These are phyloP conservation scores for Wasmannia auropunctata DNA, from an alignment of 1,140 invertebrate species.

Conservation along the genomic window DNA sequence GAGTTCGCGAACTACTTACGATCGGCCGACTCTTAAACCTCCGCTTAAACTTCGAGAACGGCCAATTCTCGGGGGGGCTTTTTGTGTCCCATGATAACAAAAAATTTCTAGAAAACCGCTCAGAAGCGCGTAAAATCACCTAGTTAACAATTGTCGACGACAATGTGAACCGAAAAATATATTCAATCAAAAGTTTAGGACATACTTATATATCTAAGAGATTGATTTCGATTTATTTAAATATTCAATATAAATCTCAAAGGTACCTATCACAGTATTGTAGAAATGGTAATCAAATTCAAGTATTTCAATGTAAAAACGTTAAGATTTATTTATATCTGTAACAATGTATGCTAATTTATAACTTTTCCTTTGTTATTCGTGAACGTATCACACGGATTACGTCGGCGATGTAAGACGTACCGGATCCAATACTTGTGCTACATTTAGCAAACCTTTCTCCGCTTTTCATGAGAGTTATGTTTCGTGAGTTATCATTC, in stretches of 20 bases:
- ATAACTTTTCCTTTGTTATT: background rate
- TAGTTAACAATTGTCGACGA: slow-evolving; percentile 2
- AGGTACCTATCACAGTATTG: background rate
- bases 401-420: background rate
- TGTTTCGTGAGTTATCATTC: slow-evolving; percentile 48
- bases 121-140: slow-evolving; percentile 4
- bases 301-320: background rate
- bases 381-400: background rate
- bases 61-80: slow-evolving; percentile 16
- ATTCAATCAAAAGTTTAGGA: background rate
- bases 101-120: slow-evolving; percentile 14
- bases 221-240: background rate
- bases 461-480: background rate
- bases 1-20: slow-evolving; percentile 61
- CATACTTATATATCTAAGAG: background rate
- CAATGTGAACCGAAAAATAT: background rate
- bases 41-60: slow-evolving; percentile 47
- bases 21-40: slow-evolving; percentile 59
- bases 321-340: background rate
- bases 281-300: background rate
- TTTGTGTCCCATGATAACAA: slow-evolving; percentile 26
- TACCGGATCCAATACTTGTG: slow-evolving; percentile 4
- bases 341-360: background rate
- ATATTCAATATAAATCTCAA: background rate
- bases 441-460: background rate